Percentiles rank a stretch among this genome's conserved stretches.
phyloP scores from a whole-genome alignment of 2,888 invertebrate genomes.

The Ochlodes sylvanus region DNA sequence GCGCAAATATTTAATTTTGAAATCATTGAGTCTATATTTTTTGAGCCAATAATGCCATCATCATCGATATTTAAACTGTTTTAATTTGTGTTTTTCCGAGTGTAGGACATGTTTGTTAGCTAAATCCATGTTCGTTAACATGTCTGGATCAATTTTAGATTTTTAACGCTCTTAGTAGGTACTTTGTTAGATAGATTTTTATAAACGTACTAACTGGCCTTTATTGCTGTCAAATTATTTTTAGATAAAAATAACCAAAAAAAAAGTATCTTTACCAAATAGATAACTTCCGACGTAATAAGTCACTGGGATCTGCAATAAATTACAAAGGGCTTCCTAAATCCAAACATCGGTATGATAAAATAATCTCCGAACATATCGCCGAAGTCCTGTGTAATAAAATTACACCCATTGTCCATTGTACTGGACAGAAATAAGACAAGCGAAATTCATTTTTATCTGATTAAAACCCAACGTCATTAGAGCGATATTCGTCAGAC shows the following conservation, averaged over 20 bases:
- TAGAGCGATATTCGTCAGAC: constrained; percentile 61
- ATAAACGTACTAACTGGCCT: no score
- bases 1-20: constrained; percentile 13
- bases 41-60: constrained; percentile 1
- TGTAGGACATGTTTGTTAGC: neutral
- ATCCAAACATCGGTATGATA: constrained; percentile 38
- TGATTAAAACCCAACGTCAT: constrained; percentile 58
- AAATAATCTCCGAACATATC: constrained; percentile 26
- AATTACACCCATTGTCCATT: constrained; percentile 53
- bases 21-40: neutral
- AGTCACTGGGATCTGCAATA: constrained; percentile 31
- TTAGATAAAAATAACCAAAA: no score
- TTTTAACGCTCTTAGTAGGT: no score
- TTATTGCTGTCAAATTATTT: no score
- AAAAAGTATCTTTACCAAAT: neutral
- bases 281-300: constrained; percentile 8
- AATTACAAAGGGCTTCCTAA: constrained; percentile 24
- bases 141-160: no score
- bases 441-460: constrained; percentile 59
- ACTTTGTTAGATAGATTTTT: no score
- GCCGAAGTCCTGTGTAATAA: constrained; percentile 28
- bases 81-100: neutral
- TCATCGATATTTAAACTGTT: neutral
- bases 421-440: constrained; percentile 53
- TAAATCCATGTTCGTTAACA: neutral